These are phyloP conservation scores for Myrmecophaga tridactyla DNA, from an alignment of 2,113 vertebrate species.

Conservation along the genomic window DNA sequence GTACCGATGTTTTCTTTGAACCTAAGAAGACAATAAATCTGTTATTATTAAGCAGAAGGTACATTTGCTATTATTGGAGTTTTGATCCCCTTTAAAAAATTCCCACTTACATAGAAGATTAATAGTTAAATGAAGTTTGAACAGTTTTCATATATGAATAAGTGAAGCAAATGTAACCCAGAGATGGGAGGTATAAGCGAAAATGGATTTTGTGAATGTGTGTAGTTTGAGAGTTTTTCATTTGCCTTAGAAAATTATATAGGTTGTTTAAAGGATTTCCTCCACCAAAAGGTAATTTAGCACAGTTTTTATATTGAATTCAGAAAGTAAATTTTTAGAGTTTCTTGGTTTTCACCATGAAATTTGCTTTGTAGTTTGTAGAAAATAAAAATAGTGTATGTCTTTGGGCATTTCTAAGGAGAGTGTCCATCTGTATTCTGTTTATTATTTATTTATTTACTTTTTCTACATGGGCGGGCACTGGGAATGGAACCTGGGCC, in stretches of 20 bases:
- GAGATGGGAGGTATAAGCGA: slow-evolving; percentile 16
- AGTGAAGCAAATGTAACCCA: slow-evolving; percentile 1
- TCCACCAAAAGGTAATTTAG: background rate
- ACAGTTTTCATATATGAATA: slow-evolving; percentile 5
- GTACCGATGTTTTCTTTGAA: background rate
- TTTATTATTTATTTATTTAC: too few relatives aligned
- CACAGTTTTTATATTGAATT: slow-evolving; percentile 3
- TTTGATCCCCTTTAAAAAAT: slow-evolving; percentile 3
- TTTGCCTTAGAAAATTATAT: background rate
- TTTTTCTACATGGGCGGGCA: too few relatives aligned
- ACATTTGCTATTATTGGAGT: background rate
- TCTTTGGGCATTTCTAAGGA: background rate
- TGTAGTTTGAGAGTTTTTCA: background rate
- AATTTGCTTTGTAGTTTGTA: background rate
- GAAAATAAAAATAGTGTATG: background rate
- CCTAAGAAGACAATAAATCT: background rate
- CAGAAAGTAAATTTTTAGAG: slow-evolving; percentile 40
- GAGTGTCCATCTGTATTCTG: background rate
- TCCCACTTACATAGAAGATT: background rate
- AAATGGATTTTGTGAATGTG: slow-evolving; percentile 21
- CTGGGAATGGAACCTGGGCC: too few relatives aligned
- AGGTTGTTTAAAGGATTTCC: background rate
- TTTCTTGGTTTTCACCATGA: background rate
- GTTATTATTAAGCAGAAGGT: background rate
- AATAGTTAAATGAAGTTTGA: slow-evolving; percentile 24